These are phyloP conservation scores for Ectropis crepuscularia DNA, from an alignment of 2,888 invertebrate species.

Conservation along the genomic window DNA sequence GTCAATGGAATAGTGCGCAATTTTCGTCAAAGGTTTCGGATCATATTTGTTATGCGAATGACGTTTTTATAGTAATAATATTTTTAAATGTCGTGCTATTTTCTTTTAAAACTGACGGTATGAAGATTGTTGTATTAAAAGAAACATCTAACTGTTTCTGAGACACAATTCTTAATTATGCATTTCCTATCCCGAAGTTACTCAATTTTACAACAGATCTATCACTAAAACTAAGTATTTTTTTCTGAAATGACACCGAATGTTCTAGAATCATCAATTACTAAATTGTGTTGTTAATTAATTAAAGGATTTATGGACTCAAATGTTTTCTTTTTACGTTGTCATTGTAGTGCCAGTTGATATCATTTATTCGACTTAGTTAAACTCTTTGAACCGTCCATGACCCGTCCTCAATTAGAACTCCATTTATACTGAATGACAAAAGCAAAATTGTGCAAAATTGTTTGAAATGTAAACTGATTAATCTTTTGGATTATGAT, in stretches of 20 bases:
- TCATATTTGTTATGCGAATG: slow-evolving; percentile 3
- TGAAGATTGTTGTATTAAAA: too few relatives aligned
- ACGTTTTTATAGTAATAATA: slow-evolving; percentile 6
- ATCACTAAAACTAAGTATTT: too few relatives aligned
- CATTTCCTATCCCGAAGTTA: too few relatives aligned
- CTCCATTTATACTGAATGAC: slow-evolving; percentile 6
- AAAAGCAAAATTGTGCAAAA: slow-evolving; percentile 6
- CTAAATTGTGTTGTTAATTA: too few relatives aligned
- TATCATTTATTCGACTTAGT: slow-evolving; percentile 15
- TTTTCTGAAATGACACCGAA: too few relatives aligned
- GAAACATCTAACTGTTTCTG: too few relatives aligned
- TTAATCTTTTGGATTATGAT: slow-evolving; percentile 28
- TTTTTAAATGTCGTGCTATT: too few relatives aligned
- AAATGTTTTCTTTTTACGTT: background rate
- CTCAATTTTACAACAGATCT: too few relatives aligned
- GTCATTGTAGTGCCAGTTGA: slow-evolving; percentile 5
- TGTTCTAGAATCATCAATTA: too few relatives aligned
- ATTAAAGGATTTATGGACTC: too few relatives aligned
- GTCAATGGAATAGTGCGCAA: slow-evolving; percentile 35
- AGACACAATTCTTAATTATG: too few relatives aligned
- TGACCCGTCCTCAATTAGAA: slow-evolving; percentile 2
- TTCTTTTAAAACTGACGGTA: too few relatives aligned
- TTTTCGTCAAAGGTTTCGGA: slow-evolving; percentile 18
- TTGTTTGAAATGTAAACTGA: slow-evolving; percentile 8
- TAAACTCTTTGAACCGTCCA: background rate